These are phyloP conservation scores for Steinernema scapterisci DNA, from an alignment of 2,888 invertebrate genomes.

Conservation along the genomic window DNA sequence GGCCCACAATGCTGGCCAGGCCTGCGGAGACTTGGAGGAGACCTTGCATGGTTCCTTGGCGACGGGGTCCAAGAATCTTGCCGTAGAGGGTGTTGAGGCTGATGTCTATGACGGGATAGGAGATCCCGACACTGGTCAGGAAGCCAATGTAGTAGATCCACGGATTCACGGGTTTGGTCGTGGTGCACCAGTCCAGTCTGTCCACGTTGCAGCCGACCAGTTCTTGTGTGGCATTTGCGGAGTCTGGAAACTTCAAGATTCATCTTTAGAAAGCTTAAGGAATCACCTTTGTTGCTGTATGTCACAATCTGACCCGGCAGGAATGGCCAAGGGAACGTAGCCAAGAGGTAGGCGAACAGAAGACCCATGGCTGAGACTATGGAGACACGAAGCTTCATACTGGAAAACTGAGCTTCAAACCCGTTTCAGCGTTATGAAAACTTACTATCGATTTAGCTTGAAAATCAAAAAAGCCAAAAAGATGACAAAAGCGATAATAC, in stretches of 20 bases:
- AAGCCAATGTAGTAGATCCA: conserved; percentile 40
- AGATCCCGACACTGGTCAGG: conserved; percentile 38
- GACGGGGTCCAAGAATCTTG: conserved; percentile 39
- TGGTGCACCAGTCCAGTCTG: conserved; percentile 39
- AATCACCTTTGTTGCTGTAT: conserved; percentile 24
- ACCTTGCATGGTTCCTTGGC: conserved; percentile 58
- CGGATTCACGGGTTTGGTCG: conserved; percentile 34
- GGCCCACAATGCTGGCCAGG: conserved; percentile 41
- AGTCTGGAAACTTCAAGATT: neutral
- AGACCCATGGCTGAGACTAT: conserved; percentile 1
- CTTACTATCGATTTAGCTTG: conserved; percentile 58
- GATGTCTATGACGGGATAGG: conserved; percentile 40
- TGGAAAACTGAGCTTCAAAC: conserved; percentile 14
- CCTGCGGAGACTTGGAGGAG: conserved; percentile 49
- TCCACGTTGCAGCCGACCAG: conserved; percentile 35
- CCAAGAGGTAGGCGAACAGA: conserved; percentile 49
- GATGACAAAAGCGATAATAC: neutral
- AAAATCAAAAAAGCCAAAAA: conserved; percentile 66
- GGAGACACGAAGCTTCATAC: conserved; percentile 38
- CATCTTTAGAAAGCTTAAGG: neutral
- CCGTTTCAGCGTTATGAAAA: neutral
- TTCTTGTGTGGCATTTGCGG: neutral
- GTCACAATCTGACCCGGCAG: conserved; percentile 42
- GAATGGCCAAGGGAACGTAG: conserved; percentile 54
- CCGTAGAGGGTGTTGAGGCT: conserved; percentile 40